Base-by-base conservation (phyloP, 2,113 vertebrate species). In the Bothrops jararaca region DNA sequence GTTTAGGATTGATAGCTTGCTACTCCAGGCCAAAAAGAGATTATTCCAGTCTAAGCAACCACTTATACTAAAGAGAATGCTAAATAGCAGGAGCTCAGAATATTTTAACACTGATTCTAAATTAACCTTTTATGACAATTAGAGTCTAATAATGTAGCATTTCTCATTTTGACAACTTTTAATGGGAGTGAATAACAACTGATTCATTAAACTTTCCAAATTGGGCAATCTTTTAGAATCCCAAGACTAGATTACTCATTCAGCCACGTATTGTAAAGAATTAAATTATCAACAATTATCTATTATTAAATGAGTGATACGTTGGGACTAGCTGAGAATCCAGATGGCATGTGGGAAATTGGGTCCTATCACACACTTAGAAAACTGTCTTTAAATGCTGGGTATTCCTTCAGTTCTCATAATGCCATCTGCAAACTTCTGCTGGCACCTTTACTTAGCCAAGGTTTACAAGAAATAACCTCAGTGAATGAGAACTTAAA, bases 121-220 rank as follows among this genome's bases (percentile, higher is more conserved):
- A 64, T 52, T 39, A 50, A 54, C 34, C 57, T n/a, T 9, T 92
- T 92, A 88, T 39, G 57, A 53, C 26, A 24, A n/a, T 69, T 45
- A 69, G 57, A 24, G 29, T 50, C 22, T 39, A 74, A 53, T 26
- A 18, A 4, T 9, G 34, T n/a, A 64, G 26, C 4, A 52, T 22
- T 88, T 89, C 24, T 42, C 26, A 23, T 86, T 45, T 20, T 24
- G 45, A 52, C 29, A 54, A 3, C 58, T 92, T 54, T 89, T 89
- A 88, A 74, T 56, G 11, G 50, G n/a, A 58, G 12, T 10, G 15
- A 20, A 39, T 5, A 24, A 50, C 39, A 91, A 87, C 29, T 87
- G 86, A 92, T 86, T 92, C 86, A 88, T 87, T 12, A 56, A 26
- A 80, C 23, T 92, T 92, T 34, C 60, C 86, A 89, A 54, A 56